Percentiles rank a stretch among this genome's conserved stretches.
Conservation (phyloP, 1,140 invertebrate genomes). For the Pinna nobilis region DNA sequence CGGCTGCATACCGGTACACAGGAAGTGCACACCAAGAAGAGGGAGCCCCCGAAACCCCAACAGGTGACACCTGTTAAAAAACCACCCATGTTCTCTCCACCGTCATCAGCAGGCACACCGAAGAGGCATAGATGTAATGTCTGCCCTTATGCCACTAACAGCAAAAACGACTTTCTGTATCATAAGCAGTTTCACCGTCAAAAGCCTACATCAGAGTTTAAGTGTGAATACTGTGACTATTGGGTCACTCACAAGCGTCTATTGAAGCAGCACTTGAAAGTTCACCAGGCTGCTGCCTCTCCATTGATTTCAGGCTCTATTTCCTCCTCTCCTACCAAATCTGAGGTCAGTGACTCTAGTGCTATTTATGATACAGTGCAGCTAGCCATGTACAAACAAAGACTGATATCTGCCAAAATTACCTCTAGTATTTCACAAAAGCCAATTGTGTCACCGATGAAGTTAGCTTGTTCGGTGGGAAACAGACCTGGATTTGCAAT, state of each 20-base stretch:
- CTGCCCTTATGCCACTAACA: constrained; percentile 77
- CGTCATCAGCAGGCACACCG: constrained; percentile 38
- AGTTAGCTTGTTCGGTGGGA: constrained; percentile 63
- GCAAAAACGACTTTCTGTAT: constrained; percentile 88
- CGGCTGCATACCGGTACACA: constrained; percentile 70
- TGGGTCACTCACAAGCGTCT: constrained; percentile 87
- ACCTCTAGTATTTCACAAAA: constrained; percentile 62
- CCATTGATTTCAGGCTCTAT: constrained; percentile 20
- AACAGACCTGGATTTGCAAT: constrained; percentile 59
- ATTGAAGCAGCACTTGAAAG: constrained; percentile 85
- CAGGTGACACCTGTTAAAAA: constrained; percentile 44
- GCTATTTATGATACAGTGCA: constrained; percentile 67
- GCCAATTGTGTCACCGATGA: constrained; percentile 63
- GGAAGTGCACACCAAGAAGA: constrained; percentile 39
- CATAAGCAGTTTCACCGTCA: constrained; percentile 90
- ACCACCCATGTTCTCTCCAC: constrained; percentile 22
- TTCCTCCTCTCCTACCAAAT: constrained; percentile 64
- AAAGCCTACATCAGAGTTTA: constrained; percentile 80
- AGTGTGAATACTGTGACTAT: constrained; percentile 87
- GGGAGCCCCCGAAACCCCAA: constrained; percentile 15
- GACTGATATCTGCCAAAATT: constrained; percentile 69
- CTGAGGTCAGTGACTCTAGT: constrained; percentile 61
- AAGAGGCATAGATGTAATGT: constrained; percentile 71
- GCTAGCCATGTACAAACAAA: constrained; percentile 68
- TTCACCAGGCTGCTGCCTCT: constrained; percentile 78